Evolutionary conservation across 30 jellyfish, hydroid and myxozoan species (phyloP), one percentile per base, ranked within the genome.

Genomic region (Turritopsis dohrnii): DNA sequence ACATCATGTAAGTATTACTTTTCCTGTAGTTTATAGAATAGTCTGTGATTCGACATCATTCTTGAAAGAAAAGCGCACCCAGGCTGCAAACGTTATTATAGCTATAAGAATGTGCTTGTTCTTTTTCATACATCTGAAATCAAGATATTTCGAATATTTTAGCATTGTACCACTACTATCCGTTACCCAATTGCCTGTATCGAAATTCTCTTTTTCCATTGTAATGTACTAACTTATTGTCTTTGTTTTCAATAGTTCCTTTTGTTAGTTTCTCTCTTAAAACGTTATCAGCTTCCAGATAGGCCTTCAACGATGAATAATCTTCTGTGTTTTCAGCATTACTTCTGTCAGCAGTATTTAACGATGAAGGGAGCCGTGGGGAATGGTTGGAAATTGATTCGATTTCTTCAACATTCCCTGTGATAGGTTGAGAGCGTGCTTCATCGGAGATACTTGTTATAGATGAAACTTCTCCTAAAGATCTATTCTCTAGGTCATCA

Each of bases 281-380:
- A 71, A 29, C 81, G 53, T 85, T 82, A 52, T 93, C 98, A 22
- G 96, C 98, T 73, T 93, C 98, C 7, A 93, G 84, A 72, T 86
- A 93, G n/a, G 96, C 96, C 72, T 88, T 88, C 26, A 93, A 83
- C 26, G 98, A 93, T 9, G 98, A 89, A 53, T 21, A 79, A 18
- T 24, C 29, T 29, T 21, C 81, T 7, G 77, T 69, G 77, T 27
- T 69, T n/a, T 69, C 77, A 9, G 77, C 22, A 1, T 69, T 69
- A 17, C 30, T 27, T 7, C 30, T 69, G 30, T 27, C 30, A 7
- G 23, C 77, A 69, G 30, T 8, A n/a, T 69, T 16, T 69, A n/a
- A 27, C 16, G 28, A 8, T 7, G 28, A 16, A n/a, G 7, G 76
- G 27, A 66, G 76, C 4, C 16, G 77, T 69, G 28, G 77, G 9